Percentiles rank a stretch among this genome's conserved stretches.
phyloP scores from a whole-genome alignment of 2,113 vertebrate species.

The Gymnorhina tibicen region DNA sequence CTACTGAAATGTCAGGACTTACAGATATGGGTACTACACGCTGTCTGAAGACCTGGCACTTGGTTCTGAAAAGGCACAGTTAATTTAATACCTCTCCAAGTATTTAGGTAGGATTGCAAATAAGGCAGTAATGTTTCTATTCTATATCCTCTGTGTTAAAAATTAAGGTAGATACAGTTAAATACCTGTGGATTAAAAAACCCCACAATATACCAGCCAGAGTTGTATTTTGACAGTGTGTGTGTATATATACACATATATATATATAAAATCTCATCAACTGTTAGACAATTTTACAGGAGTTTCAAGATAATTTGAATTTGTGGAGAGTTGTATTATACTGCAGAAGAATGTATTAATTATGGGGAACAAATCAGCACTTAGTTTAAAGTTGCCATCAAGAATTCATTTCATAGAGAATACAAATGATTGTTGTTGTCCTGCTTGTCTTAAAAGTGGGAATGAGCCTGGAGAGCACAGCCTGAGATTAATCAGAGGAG shows the following conservation, averaged over 20 bases:
- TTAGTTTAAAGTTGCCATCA: neutral
- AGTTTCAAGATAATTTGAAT: neutral
- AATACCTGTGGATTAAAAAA: neutral
- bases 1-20: neutral
- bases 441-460: neutral
- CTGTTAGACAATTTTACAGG: neutral
- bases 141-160: neutral
- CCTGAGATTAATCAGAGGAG: neutral
- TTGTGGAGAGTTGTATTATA: neutral
- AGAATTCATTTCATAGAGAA: neutral
- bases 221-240: neutral
- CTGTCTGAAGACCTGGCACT: neutral
- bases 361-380: neutral
- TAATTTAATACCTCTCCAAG: neutral
- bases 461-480: neutral
- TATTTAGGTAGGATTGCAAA: neutral
- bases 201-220: neutral
- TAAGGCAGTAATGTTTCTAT: neutral
- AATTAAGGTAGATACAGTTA: neutral
- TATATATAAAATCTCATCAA: neutral
- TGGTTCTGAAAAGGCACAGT: neutral
- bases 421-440: neutral
- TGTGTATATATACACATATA: fast-evolving
- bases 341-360: neutral
- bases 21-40: fast-evolving